phyloP scores from a whole-genome alignment of 2,797 vertebrate genomes.

The Macrochelys suwanniensis region DNA sequence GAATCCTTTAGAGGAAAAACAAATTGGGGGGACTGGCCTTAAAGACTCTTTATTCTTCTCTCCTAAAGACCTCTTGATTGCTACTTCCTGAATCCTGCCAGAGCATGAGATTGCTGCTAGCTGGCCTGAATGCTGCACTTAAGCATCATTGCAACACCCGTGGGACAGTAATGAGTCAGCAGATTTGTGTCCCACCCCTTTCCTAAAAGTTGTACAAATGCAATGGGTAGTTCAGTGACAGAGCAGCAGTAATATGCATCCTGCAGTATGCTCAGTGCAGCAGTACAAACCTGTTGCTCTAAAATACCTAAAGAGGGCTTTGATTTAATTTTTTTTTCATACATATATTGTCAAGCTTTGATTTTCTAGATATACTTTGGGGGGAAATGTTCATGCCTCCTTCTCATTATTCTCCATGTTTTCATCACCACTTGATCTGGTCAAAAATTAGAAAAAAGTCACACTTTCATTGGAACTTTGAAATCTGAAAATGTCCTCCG shows the following conservation, averaged over 20 bases:
- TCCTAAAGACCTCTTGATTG: neutral
- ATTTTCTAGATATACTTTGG: neutral
- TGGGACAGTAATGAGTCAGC: neutral
- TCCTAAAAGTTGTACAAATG: neutral
- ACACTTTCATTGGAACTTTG: neutral
- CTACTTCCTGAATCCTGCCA: neutral
- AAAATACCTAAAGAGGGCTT: neutral
- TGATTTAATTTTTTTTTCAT: neutral
- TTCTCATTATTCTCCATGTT: neutral
- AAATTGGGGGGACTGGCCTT: neutral
- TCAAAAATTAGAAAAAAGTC: neutral
- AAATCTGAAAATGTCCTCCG: neutral
- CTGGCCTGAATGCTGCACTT: neutral
- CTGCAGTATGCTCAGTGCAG: neutral
- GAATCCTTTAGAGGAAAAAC: neutral
- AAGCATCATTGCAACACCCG: neutral
- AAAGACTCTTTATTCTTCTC: neutral
- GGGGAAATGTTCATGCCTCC: too few relatives aligned
- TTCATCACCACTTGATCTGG: neutral
- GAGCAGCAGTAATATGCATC: neutral
- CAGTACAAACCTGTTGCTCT: neutral
- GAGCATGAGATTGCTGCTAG: neutral
- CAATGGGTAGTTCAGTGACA: neutral
- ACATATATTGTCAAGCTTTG: neutral
- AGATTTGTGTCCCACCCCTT: neutral